Percentiles rank a stretch among this genome's conserved stretches.
phyloP scores from a whole-genome alignment of 2,888 invertebrate genomes.

The Eupithecia abbreviata region DNA sequence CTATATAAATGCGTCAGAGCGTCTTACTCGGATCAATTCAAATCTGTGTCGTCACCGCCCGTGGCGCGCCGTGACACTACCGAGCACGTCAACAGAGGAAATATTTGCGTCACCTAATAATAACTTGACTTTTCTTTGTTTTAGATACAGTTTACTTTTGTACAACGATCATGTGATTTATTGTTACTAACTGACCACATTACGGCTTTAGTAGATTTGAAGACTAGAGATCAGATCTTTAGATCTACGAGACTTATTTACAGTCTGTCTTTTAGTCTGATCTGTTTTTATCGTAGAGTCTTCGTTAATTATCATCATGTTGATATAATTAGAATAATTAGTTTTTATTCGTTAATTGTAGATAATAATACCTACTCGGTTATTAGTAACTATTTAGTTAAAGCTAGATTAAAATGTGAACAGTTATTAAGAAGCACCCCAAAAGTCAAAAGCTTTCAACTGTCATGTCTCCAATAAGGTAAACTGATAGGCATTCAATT shows the following conservation, averaged over 20 bases:
- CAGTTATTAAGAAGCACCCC: constrained; percentile 12
- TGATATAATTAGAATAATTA: not conserved
- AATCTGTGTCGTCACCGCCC: constrained; percentile 68
- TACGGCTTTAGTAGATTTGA: not conserved
- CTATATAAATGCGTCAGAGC: constrained; percentile 43
- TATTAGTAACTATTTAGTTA: not conserved
- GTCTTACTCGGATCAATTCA: constrained; percentile 72
- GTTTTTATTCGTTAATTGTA: not conserved
- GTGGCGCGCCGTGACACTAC: constrained; percentile 48
- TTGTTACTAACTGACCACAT: not conserved
- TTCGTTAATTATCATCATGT: not conserved
- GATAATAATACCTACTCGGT: not conserved
- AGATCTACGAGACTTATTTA: not conserved
- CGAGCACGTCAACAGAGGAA: constrained; percentile 51
- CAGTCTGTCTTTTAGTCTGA: not conserved
- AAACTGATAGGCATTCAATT: constrained; percentile 74
- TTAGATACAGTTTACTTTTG: constrained; percentile 18
- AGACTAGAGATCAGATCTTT: not conserved
- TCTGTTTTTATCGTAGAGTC: not conserved
- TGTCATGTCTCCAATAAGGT: constrained; percentile 58
- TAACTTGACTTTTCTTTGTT: constrained; percentile 40
- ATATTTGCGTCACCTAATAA: constrained; percentile 40
- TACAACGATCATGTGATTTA: not conserved
- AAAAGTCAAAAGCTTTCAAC: constrained; percentile 44
- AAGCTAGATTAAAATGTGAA: not conserved